These are phyloP conservation scores for Drosophila subquinaria DNA, from an alignment of 2,888 invertebrate species.

Conservation along the genomic window DNA sequence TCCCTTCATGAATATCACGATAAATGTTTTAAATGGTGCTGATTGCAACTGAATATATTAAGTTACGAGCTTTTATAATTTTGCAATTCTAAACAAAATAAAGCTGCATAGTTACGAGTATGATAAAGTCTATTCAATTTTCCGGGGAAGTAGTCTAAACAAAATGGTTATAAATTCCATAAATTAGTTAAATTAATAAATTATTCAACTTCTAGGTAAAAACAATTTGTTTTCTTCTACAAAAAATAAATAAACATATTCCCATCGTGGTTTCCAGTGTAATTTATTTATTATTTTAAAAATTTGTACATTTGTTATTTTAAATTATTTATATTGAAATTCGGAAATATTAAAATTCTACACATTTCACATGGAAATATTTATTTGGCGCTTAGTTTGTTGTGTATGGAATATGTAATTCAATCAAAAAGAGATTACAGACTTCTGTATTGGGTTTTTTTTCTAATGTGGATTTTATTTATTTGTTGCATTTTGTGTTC, in stretches of 20 bases:
- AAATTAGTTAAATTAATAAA: slow-evolving; percentile 54
- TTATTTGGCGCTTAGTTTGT: slow-evolving; percentile 3
- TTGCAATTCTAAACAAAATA: background rate
- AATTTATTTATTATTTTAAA: background rate
- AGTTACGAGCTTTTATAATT: background rate
- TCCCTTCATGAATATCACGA: background rate
- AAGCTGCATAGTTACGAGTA: background rate
- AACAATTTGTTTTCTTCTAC: background rate
- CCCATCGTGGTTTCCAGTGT: background rate
- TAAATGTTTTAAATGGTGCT: background rate
- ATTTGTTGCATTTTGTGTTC: background rate
- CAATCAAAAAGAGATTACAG: slow-evolving; percentile 9
- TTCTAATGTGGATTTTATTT: background rate
- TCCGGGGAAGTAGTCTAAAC: background rate
- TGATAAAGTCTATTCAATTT: background rate
- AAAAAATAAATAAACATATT: no score
- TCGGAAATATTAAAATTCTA: background rate
- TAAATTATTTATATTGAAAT: background rate
- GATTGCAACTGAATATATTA: slow-evolving; percentile 6
- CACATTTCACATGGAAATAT: slow-evolving; percentile 2
- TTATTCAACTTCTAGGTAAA: slow-evolving; percentile 36
- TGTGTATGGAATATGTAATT: slow-evolving; percentile 4
- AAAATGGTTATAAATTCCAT: slow-evolving; percentile 19
- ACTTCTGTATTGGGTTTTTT: background rate
- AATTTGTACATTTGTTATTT: background rate